These are phyloP conservation scores for Porites cylindrica DNA, from an alignment of 92 coral and sea anemone genomes.

Conservation along the genomic window DNA sequence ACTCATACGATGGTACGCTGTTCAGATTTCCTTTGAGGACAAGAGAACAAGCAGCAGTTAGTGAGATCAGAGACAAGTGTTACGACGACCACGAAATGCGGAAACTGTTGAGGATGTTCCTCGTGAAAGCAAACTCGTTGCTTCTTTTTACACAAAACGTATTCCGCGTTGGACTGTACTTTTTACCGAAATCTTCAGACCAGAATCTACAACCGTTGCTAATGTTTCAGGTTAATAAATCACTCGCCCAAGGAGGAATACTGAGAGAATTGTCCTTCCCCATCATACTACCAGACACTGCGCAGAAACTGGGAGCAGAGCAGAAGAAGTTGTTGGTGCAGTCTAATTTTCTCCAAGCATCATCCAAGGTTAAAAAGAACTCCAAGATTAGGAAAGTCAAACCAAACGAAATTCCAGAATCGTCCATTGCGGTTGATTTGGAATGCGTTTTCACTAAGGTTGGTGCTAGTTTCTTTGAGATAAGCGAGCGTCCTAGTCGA, in stretches of 20 bases:
- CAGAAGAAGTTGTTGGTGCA: constrained; percentile 56
- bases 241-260: constrained; percentile 45
- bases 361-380: constrained; percentile 36
- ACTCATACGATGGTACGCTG: constrained; percentile 82
- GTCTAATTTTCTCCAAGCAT: constrained; percentile 72
- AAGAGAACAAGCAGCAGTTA: constrained; percentile 65
- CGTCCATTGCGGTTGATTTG: constrained; percentile 50
- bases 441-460: constrained; percentile 32
- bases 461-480: constrained; percentile 34
- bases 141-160: constrained; percentile 90
- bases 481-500: background rate
- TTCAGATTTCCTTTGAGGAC: constrained; percentile 92
- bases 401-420: constrained; percentile 17
- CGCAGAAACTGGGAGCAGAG: constrained; percentile 27
- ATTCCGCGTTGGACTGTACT: constrained; percentile 65
- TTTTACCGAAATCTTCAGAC: constrained; percentile 23
- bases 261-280: constrained; percentile 33
- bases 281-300: constrained; percentile 54
- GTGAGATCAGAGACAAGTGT: constrained; percentile 73
- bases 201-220: constrained; percentile 45
- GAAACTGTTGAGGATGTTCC: constrained; percentile 66
- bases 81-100: constrained; percentile 69
- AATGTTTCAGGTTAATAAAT: constrained; percentile 54
- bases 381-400: background rate
- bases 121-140: constrained; percentile 69